Conservation (phyloP, 1,140 invertebrate species). For the Globodera rostochiensis region DNA sequence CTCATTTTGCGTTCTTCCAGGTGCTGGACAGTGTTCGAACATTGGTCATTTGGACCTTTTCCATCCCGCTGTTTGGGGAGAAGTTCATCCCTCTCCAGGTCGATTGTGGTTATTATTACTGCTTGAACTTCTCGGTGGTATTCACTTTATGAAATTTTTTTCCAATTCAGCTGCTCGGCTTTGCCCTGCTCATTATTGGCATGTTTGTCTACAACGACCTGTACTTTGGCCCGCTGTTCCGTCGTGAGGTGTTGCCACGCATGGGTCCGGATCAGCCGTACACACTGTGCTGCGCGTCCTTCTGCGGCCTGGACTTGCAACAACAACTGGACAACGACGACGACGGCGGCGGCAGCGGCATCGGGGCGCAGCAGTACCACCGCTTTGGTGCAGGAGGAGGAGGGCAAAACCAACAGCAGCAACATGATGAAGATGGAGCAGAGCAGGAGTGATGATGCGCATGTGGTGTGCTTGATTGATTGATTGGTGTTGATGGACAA, state of each 20-base stretch:
- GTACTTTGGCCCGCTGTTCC: slow-evolving; percentile 47
- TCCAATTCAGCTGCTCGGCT: slow-evolving; percentile 48
- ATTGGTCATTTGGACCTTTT: slow-evolving; percentile 83
- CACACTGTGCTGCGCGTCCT: slow-evolving; percentile 50
- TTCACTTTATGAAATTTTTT: not conserved
- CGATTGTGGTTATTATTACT: not conserved
- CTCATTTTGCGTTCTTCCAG: slow-evolving; percentile 1
- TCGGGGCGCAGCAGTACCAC: too few species aligned
- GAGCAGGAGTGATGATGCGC: too few species aligned
- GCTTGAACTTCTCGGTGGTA: not conserved
- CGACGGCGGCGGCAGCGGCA: not conserved
- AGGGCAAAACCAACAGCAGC: too few species aligned
- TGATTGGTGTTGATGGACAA: too few species aligned
- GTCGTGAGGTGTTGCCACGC: slow-evolving; percentile 39
- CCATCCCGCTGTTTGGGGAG: slow-evolving; percentile 78
- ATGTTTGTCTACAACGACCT: slow-evolving; percentile 57
- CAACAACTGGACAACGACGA: not conserved
- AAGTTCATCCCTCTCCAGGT: slow-evolving; percentile 73
- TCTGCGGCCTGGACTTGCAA: slow-evolving; percentile 42
- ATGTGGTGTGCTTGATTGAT: too few species aligned
- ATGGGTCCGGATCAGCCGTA: slow-evolving; percentile 31
- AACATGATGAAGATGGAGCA: too few species aligned
- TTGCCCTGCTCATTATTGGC: slow-evolving; percentile 49
- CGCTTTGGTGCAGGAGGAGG: too few species aligned
- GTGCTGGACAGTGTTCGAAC: slow-evolving; percentile 82